Evolutionary conservation across 2,888 invertebrate species (phyloP).

Genomic region (Diarsia rubi): DNA sequence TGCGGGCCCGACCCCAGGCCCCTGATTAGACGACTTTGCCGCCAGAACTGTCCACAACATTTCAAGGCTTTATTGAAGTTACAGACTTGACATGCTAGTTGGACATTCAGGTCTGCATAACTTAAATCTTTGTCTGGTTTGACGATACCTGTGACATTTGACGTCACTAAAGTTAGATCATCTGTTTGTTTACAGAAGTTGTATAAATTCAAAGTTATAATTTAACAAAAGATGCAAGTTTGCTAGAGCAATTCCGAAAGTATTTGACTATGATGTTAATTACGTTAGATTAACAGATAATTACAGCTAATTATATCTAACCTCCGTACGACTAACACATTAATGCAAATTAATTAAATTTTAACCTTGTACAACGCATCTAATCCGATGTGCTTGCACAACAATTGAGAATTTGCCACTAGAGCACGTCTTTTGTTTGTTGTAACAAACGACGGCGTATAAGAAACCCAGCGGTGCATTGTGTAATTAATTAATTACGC

Average conservation of each 20-base stretch:
- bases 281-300: slow-evolving; percentile 43
- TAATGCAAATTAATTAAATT: slow-evolving; percentile 76
- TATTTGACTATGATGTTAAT: slow-evolving; percentile 29
- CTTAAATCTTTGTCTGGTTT: slow-evolving; percentile 57
- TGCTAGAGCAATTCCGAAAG: slow-evolving; percentile 2
- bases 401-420: slow-evolving; percentile 71
- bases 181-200: slow-evolving; percentile 15
- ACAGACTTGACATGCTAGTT: slow-evolving; percentile 62
- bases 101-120: slow-evolving; percentile 62
- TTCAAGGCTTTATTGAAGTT: slow-evolving; percentile 69
- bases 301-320: slow-evolving; percentile 52
- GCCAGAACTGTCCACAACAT: slow-evolving; percentile 72
- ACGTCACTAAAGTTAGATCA: slow-evolving; percentile 11
- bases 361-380: slow-evolving; percentile 72
- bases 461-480: slow-evolving; percentile 59
- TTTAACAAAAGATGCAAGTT: background rate
- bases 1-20: slow-evolving; percentile 70
- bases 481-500: slow-evolving; percentile 66
- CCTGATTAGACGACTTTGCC: slow-evolving; percentile 74
- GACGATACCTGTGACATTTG: slow-evolving; percentile 45
- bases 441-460: slow-evolving; percentile 60
- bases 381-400: slow-evolving; percentile 72
- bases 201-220: background rate
- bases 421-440: slow-evolving; percentile 72
- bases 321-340: slow-evolving; percentile 66